Percentiles rank a stretch among this genome's conserved stretches.
Conservation (phyloP, 2,888 invertebrate genomes). For the Therioaphis trifolii region DNA sequence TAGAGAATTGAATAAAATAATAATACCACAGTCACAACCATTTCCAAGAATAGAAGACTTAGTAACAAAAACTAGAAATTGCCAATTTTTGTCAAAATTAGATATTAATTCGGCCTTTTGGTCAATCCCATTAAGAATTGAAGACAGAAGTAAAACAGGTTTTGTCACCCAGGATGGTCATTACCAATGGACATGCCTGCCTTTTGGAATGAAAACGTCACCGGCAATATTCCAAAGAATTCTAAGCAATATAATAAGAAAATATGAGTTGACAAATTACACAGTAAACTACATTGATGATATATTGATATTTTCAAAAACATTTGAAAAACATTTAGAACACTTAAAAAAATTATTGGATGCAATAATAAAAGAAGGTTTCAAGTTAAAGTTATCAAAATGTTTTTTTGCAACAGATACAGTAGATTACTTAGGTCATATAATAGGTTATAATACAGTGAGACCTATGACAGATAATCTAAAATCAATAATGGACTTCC, state of each 20-base stretch:
- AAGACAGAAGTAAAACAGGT: too few species aligned
- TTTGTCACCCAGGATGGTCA: too few species aligned
- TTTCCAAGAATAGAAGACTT: conserved; percentile 63
- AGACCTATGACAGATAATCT: conserved; percentile 61
- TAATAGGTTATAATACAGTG: conserved; percentile 63
- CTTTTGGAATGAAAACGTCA: too few species aligned
- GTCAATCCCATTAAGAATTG: too few species aligned
- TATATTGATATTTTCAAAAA: conserved; percentile 65
- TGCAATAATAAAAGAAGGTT: conserved; percentile 53
- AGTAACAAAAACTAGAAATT: conserved; percentile 61
- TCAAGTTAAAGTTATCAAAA: conserved; percentile 44
- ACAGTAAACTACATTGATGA: conserved; percentile 66
- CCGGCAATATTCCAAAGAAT: too few species aligned
- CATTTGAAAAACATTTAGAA: conserved; percentile 64
- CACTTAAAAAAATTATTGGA: conserved; percentile 62
- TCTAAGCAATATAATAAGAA: conserved; percentile 63
- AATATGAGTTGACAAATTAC: too few species aligned
- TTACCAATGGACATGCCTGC: too few species aligned
- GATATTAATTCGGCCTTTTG: too few species aligned
- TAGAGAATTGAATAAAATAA: too few species aligned
- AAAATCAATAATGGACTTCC: conserved; percentile 35
- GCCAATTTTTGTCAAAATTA: conserved; percentile 63
- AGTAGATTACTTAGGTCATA: conserved; percentile 54
- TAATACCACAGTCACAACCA: conserved; percentile 61
- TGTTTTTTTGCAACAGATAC: conserved; percentile 51